Evolutionary conservation across 1,140 invertebrate species (phyloP), one percentile per base, ranked within the genome.

Genomic region (Portunus trituberculatus): DNA sequence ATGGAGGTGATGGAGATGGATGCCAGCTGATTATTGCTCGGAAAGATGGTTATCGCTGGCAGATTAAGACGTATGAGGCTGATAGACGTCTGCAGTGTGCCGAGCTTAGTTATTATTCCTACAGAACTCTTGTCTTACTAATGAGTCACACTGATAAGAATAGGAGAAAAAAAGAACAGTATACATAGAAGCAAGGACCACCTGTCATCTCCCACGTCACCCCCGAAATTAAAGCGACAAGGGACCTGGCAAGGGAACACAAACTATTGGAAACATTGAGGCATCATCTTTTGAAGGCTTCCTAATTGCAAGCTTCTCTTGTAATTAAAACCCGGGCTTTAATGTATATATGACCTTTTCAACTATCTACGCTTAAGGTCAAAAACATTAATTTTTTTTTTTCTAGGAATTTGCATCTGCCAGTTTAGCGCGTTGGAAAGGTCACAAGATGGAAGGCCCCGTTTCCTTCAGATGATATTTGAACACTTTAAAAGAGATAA

Each of bases 21-120:
- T 76, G 67, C n/a, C 67, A 76, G 67, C 67, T 76, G 67, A 76
- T 76, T 76, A 76, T 76, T n/a, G 67, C 67, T 76, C 67, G n/a
- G 67, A 76, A 76, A n/a, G 67, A 76, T 76, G 67, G 20, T 76
- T 76, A 76, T 76, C 67, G 67, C 67, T 76, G 67, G 67, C 67
- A 76, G 67, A 76, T 76, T 76, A 76, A 76, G 67, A 76, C 67
- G 67, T 76, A 76, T n/a, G 67, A 76, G 67, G n/a, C 20, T 76
- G 67, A 76, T 76, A 76, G 67, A n/a, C 67, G 67, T 76, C 67
- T 76, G 67, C 67, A 76, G 67, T n/a, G 20, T 76, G 67, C 0
- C 20, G 67, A 76, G 20, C 67, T 76, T 76, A 25, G 6, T 76
- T n/a, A 76, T n/a, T 25, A 25, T n/a, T 76, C 67, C 67, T 76